phyloP scores from a whole-genome alignment of 2,113 vertebrate species.

The Cyprinodon variegatus region DNA sequence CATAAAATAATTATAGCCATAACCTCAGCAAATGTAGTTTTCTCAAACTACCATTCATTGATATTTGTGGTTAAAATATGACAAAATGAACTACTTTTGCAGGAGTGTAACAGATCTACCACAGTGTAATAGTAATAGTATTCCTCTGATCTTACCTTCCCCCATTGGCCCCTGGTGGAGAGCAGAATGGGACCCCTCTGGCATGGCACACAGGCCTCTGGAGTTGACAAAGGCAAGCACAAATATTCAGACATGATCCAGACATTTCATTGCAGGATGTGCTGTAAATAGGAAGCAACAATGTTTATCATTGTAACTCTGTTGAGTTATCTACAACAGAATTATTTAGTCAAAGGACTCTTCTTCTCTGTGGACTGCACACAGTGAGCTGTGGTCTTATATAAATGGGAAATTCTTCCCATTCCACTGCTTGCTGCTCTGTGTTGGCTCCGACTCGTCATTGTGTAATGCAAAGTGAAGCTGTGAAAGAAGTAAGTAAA shows the following conservation, averaged over 20 bases:
- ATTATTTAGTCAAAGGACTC: slow-evolving; percentile 10
- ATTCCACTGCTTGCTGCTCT: slow-evolving; percentile 64
- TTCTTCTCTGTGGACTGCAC: slow-evolving; percentile 5
- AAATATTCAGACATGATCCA: slow-evolving; percentile 33
- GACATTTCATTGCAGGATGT: slow-evolving; percentile 6
- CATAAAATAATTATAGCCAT: not conserved
- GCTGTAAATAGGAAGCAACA: slow-evolving; percentile 6
- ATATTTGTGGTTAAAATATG: not conserved
- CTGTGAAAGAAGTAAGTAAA: slow-evolving; percentile 27
- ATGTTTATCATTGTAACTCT: slow-evolving; percentile 7
- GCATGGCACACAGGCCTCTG: slow-evolving; percentile 79
- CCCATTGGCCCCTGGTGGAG: slow-evolving; percentile 78
- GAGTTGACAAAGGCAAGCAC: slow-evolving; percentile 66
- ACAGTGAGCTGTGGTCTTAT: slow-evolving; percentile 38
- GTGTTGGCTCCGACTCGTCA: slow-evolving; percentile 53
- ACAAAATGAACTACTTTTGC: not conserved
- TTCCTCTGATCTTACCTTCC: slow-evolving; percentile 76
- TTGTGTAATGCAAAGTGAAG: slow-evolving; percentile 49
- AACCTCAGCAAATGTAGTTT: not conserved
- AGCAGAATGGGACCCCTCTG: slow-evolving; percentile 75
- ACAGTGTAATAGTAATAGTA: not conserved
- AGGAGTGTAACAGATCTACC: not conserved
- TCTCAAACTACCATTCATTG: not conserved
- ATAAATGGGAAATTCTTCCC: slow-evolving; percentile 66
- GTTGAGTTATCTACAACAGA: slow-evolving; percentile 1